Percentiles rank a stretch among this genome's conserved stretches.
Conservation (phyloP, 2,888 invertebrate species). For the Criorhina ranunculi region DNA sequence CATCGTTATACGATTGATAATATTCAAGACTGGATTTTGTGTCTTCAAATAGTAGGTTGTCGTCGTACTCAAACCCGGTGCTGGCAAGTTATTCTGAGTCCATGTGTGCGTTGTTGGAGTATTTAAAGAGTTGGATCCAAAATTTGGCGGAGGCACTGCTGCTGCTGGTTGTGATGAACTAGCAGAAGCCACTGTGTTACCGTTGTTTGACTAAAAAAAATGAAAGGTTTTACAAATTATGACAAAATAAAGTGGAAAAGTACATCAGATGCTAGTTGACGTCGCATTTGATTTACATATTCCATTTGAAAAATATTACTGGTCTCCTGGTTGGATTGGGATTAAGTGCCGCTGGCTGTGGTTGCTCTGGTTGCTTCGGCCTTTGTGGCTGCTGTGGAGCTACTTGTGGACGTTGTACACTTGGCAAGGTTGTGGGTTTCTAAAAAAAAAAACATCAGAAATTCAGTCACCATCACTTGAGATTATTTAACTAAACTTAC, state of each 20-base stretch:
- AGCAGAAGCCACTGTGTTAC: constrained; percentile 16
- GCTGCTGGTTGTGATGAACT: constrained; percentile 41
- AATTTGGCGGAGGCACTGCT: neutral
- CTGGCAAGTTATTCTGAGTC: constrained; percentile 50
- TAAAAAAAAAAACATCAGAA: constrained; percentile 4
- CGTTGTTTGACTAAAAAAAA: constrained; percentile 46
- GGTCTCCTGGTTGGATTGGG: constrained; percentile 54
- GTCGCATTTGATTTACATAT: constrained; percentile 34
- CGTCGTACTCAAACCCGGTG: constrained; percentile 43
- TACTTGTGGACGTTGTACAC: constrained; percentile 6
- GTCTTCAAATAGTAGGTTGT: constrained; percentile 71
- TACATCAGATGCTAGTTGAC: constrained; percentile 22
- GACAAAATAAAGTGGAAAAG: neutral
- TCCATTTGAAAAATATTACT: constrained; percentile 37
- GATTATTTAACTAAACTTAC: constrained; percentile 37
- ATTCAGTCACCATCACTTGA: neutral
- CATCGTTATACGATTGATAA: constrained; percentile 77
- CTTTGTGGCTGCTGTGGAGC: constrained; percentile 8
- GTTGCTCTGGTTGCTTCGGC: constrained; percentile 27
- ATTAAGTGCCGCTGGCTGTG: constrained; percentile 21
- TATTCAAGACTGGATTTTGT: constrained; percentile 77
- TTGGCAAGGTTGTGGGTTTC: constrained; percentile 41
- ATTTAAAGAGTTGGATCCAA: constrained; percentile 28
- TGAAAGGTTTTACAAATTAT: neutral
- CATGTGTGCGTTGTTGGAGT: constrained; percentile 35